Percentiles rank a stretch among this genome's conserved stretches.
phyloP scores from a whole-genome alignment of 2,113 vertebrate species.

The Dromas ardeola region DNA sequence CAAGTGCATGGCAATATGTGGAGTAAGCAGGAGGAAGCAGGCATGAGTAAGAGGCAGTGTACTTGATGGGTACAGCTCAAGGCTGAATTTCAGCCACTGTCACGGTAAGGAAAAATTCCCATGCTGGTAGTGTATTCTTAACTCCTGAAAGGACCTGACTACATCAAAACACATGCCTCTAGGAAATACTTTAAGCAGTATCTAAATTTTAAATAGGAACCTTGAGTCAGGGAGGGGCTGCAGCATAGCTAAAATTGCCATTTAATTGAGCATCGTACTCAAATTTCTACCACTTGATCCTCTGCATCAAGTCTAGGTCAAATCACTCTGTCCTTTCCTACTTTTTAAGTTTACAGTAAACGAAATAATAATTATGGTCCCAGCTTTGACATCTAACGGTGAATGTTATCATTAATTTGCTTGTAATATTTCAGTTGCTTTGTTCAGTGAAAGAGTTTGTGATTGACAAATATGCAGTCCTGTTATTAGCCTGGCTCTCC shows the following conservation, averaged over 20 bases:
- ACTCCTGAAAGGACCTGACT: background rate
- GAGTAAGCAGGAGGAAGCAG: background rate
- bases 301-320: background rate
- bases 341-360: conserved; percentile 7
- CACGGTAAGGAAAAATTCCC: background rate
- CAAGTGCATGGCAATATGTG: background rate
- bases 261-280: background rate
- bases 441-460: conserved; percentile 10
- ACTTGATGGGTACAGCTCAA: background rate
- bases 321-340: background rate
- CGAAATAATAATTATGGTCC: background rate
- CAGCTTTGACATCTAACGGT: background rate
- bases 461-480: background rate
- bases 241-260: background rate
- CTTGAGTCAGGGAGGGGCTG: background rate
- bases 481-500: background rate
- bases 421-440: conserved; percentile 55
- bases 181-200: background rate
- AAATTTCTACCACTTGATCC: background rate
- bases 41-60: background rate
- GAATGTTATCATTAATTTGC: conserved; percentile 52
- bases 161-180: background rate
- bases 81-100: background rate
- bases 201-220: conserved; percentile 8
- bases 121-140: background rate